Evolutionary conservation across 2,888 invertebrate genomes (phyloP).

Genomic region (Blera fallax): DNA sequence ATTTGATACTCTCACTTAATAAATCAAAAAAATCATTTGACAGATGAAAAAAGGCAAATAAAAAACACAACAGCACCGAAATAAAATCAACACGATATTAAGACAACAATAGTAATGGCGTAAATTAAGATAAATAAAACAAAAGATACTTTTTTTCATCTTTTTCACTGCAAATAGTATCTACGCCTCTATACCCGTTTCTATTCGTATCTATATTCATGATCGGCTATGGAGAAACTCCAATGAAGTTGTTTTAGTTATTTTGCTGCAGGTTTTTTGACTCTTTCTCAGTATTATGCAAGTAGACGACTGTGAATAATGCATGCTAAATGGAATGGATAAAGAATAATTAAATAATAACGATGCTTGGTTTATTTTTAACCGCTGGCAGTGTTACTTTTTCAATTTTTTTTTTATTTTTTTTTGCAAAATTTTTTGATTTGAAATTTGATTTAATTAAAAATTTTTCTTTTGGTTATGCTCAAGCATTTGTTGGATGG

Average conservation of each 20-base stretch:
- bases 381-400: background rate
- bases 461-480: background rate
- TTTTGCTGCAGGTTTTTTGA: background rate
- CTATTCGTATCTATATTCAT: background rate
- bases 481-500: constrained; percentile 1
- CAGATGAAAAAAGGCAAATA: background rate
- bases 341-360: background rate
- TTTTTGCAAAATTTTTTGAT: constrained; percentile 1
- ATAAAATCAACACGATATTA: background rate
- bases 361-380: background rate
- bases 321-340: background rate
- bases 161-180: background rate
- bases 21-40: constrained; percentile 3
- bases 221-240: constrained; percentile 7
- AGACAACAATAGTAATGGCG: constrained; percentile 1
- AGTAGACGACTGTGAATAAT: background rate
- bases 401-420: background rate
- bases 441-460: constrained; percentile 26
- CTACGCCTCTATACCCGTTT: background rate
- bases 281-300: background rate
- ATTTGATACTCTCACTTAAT: constrained; percentile 21
- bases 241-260: background rate
- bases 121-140: constrained; percentile 7
- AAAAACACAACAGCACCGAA: background rate
- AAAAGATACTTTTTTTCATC: background rate